Percentiles rank a stretch among this genome's conserved stretches.
Conservation (phyloP, 2,888 invertebrate genomes). For the Subacronicta megacephala region DNA sequence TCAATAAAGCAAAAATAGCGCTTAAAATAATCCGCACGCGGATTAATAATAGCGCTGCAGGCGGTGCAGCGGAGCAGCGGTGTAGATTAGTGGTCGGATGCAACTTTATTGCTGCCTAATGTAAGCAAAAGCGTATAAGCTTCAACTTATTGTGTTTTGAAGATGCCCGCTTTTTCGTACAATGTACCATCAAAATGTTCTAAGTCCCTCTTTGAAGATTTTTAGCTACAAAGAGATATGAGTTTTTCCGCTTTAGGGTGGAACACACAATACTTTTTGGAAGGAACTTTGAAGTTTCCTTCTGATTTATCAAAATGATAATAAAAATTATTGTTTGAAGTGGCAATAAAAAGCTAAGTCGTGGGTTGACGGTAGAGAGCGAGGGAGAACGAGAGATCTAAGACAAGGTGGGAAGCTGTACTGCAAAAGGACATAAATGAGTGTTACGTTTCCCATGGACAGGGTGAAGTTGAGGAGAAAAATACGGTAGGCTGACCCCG, state of each 20-base stretch:
- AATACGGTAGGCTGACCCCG: no score
- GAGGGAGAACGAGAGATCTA: no score
- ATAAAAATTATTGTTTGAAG: background rate
- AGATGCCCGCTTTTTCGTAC: conserved; percentile 52
- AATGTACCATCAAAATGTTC: conserved; percentile 48
- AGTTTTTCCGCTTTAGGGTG: conserved; percentile 6
- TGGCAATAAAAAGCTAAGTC: background rate
- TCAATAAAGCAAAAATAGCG: conserved; percentile 60
- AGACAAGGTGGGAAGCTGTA: no score
- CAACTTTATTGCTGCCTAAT: conserved; percentile 67
- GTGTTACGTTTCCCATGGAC: no score
- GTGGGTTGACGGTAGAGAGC: no score
- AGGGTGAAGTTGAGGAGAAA: no score
- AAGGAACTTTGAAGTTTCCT: conserved; percentile 12
- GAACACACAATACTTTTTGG: background rate
- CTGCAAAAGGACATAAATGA: no score
- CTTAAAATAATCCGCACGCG: conserved; percentile 58
- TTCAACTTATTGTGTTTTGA: conserved; percentile 57
- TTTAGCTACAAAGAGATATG: conserved; percentile 34
- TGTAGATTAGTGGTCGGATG: conserved; percentile 67
- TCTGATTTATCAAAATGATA: background rate
- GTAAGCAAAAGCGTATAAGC: conserved; percentile 58
- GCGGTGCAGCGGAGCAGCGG: conserved; percentile 57
- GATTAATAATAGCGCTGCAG: conserved; percentile 63
- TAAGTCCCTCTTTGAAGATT: conserved; percentile 32